Percentiles rank a stretch among this genome's conserved stretches.
phyloP scores from a whole-genome alignment of 37 sponge, comb jelly and placozoan genomes.

The Spongia lamella region DNA sequence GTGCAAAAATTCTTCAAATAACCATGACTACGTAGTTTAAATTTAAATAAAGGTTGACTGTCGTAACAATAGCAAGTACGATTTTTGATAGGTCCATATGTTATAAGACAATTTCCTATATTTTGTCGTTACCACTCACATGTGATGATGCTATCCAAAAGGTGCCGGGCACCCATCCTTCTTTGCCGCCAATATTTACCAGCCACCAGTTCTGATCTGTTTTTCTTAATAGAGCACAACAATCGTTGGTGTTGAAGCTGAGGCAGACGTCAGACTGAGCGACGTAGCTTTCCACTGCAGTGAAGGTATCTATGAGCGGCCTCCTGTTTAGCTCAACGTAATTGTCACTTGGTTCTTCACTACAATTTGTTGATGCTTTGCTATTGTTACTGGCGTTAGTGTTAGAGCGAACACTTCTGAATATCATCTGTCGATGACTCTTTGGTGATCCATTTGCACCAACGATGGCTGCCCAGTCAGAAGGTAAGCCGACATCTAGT shows the following conservation, averaged over 20 bases:
- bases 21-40: too few species aligned
- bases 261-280: slow-evolving; percentile 43
- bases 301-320: slow-evolving; percentile 20
- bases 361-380: too few species aligned
- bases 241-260: slow-evolving; percentile 47
- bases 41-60: too few species aligned
- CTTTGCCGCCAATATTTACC: slow-evolving; percentile 55
- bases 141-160: slow-evolving; percentile 44
- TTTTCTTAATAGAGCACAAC: slow-evolving; percentile 31
- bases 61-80: too few species aligned
- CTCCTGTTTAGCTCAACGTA: neutral
- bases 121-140: slow-evolving; percentile 23
- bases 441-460: too few species aligned
- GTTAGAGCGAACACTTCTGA: too few species aligned
- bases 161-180: slow-evolving; percentile 54
- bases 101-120: neutral
- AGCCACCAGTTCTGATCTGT: slow-evolving; percentile 59
- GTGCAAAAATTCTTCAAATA: too few species aligned
- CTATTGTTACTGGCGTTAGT: too few species aligned
- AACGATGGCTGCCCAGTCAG: neutral
- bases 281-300: slow-evolving; percentile 36
- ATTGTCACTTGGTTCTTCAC: too few species aligned
- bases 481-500: neutral
- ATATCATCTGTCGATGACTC: too few species aligned
- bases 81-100: too few species aligned